Evolutionary conservation across 2,888 invertebrate species (phyloP), one percentile per base, ranked within the genome.

Genomic region (Bugula neritina): DNA sequence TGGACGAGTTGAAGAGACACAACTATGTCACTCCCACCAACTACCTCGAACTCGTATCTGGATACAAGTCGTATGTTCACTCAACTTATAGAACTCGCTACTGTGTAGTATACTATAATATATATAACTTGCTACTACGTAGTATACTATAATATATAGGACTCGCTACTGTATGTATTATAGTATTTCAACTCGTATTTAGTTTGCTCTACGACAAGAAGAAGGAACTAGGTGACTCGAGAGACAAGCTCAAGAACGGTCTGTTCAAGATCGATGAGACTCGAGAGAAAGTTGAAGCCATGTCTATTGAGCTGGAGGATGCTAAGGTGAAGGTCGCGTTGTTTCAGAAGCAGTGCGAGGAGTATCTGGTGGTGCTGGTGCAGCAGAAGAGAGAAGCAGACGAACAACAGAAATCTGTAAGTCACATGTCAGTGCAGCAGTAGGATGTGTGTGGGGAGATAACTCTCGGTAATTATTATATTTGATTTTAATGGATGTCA

Each of bases 11-110:
- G 87, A 89, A 90, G 73, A 85, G 94, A 17, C 89, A 90, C 80
- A 93, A 91, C 84, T 93, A 94, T 82, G 93, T 94, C 63, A 94
- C 94, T 0, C 92, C 93, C 0, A 91, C 91, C 34, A 93, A 93
- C 84, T 94, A 92, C 79, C 86, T 94, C 72, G 92, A 93, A 80
- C 87, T 94, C 21, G 92, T 94, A 0, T 86, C 89, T 0, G 92
- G 92, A 10, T 94, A 92, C 80, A 92, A 92, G 82, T 88, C 87
- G 91, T 92, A 81, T 86, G 87, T 69, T n/a, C 43, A 29, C 21
- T 57, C 29, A n/a, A n/a, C n/a, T n/a, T n/a, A n/a, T n/a, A n/a
- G n/a, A n/a, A n/a, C n/a, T n/a, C n/a, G n/a, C n/a, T n/a, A n/a
- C n/a, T n/a, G n/a, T n/a, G n/a, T n/a, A n/a, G n/a, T n/a, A n/a